A percentile compares a stretch with the other conserved stretches of the same genome.
Evolutionary conservation across 2,888 invertebrate genomes (phyloP).

Genomic region (Entomobrya multifasciata): DNA sequence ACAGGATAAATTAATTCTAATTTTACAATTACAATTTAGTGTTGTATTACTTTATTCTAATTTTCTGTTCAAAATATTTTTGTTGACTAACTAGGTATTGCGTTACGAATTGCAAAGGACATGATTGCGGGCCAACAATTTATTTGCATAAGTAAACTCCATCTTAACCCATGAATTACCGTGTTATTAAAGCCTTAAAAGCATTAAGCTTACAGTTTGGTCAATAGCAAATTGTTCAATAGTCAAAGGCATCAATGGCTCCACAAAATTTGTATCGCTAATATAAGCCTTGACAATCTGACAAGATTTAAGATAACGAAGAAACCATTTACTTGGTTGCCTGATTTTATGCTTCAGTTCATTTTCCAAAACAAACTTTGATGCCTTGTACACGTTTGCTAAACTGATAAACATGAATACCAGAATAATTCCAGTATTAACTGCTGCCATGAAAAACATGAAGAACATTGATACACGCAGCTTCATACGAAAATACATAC

Average conservation of each 20-base stretch:
- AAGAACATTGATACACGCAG: slow-evolving; percentile 4
- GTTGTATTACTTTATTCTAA: too few species aligned
- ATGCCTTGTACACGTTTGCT: slow-evolving; percentile 6
- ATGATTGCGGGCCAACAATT: too few species aligned
- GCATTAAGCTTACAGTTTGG: neutral
- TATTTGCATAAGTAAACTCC: too few species aligned
- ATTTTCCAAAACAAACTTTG: neutral
- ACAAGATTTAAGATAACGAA: slow-evolving; percentile 2
- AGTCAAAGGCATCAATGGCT: neutral
- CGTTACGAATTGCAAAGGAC: too few species aligned
- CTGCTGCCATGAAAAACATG: neutral
- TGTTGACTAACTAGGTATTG: too few species aligned
- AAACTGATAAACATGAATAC: slow-evolving; percentile 1
- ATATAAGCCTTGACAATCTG: neutral
- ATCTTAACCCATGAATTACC: too few species aligned
- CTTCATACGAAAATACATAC: neutral
- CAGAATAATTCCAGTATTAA: neutral
- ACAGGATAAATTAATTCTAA: too few species aligned
- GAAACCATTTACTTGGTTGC: neutral
- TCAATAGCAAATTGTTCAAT: neutral
- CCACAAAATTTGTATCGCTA: neutral
- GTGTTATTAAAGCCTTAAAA: too few species aligned
- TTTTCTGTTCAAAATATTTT: too few species aligned
- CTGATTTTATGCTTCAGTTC: neutral
- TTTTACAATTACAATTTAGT: too few species aligned